Percentiles rank a stretch among this genome's conserved stretches.
phyloP scores from a whole-genome alignment of 1,140 invertebrate species.

The Stratiolaelaps scimitus region DNA sequence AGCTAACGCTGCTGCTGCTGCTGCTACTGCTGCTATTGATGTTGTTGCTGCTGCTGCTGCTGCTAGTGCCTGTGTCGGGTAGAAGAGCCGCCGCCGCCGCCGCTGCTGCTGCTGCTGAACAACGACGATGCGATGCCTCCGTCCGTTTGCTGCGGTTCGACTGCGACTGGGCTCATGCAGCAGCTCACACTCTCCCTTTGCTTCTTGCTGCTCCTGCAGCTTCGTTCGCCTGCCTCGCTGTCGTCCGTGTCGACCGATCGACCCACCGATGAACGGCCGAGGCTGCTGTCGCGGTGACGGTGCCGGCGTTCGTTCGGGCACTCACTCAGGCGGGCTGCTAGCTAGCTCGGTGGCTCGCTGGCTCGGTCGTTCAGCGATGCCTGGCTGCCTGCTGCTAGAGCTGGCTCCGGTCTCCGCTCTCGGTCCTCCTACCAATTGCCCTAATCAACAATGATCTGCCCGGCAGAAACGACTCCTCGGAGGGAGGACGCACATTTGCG shows the following conservation, averaged over 20 bases:
- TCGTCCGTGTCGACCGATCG: too few species aligned
- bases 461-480: slow-evolving; percentile 28
- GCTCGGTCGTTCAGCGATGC: too few species aligned
- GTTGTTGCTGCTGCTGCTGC: slow-evolving; percentile 2
- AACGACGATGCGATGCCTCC: too few species aligned
- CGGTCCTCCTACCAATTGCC: slow-evolving; percentile 29
- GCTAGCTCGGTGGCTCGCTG: too few species aligned
- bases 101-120: too few species aligned
- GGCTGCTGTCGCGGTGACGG: background rate
- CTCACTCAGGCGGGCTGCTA: too few species aligned
- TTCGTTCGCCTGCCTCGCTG: background rate
- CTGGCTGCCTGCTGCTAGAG: slow-evolving; percentile 15
- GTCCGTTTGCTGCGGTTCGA: too few species aligned
- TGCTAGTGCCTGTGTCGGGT: background rate
- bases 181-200: background rate
- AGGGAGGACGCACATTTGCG: slow-evolving; percentile 27
- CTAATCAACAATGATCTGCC: slow-evolving; percentile 29
- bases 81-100: background rate
- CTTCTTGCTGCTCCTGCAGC: slow-evolving; percentile 17
- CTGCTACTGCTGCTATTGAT: slow-evolving; percentile 2
- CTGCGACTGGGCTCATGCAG: too few species aligned
- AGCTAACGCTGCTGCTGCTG: slow-evolving; percentile 3
- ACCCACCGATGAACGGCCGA: too few species aligned
- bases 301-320: too few species aligned
- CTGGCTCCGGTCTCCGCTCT: background rate